Evolutionary conservation across 2,888 invertebrate species (phyloP).

Genomic region (Alsophila aescularia): DNA sequence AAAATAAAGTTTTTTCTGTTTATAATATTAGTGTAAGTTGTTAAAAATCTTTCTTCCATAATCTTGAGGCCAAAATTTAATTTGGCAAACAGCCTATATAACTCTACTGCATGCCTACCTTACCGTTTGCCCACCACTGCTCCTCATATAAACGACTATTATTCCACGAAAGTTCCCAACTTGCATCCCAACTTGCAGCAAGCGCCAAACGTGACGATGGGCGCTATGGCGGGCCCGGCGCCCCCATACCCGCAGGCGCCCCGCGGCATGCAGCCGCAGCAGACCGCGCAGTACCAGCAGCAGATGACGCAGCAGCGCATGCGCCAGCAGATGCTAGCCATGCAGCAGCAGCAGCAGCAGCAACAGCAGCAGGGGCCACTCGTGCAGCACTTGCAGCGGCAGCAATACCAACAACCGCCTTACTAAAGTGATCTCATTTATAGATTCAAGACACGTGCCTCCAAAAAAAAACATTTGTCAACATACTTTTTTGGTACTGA

Average conservation of each 20-base stretch:
- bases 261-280: constrained; percentile 83
- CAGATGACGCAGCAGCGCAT: constrained; percentile 84
- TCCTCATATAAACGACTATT: too few relatives aligned
- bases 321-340: constrained; percentile 88
- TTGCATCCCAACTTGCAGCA: constrained; percentile 54
- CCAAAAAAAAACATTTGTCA: too few relatives aligned
- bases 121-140: too few relatives aligned
- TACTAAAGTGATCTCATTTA: constrained; percentile 62
- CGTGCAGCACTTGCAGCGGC: constrained; percentile 74
- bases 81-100: too few relatives aligned
- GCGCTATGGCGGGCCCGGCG: constrained; percentile 90
- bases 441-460: too few relatives aligned
- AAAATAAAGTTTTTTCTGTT: too few relatives aligned
- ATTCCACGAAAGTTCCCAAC: neutral
- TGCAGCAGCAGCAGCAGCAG: constrained; percentile 87
- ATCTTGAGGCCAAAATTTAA: too few relatives aligned
- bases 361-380: constrained; percentile 83
- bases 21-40: too few relatives aligned
- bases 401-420: constrained; percentile 74
- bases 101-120: too few relatives aligned
- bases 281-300: constrained; percentile 86
- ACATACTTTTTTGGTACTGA: too few relatives aligned
- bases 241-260: constrained; percentile 87
- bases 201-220: constrained; percentile 95
- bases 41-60: too few relatives aligned